Percentiles rank a stretch among this genome's conserved stretches.
Conservation (phyloP, 2,797 vertebrate genomes). For the Semotilus atromaculatus region DNA sequence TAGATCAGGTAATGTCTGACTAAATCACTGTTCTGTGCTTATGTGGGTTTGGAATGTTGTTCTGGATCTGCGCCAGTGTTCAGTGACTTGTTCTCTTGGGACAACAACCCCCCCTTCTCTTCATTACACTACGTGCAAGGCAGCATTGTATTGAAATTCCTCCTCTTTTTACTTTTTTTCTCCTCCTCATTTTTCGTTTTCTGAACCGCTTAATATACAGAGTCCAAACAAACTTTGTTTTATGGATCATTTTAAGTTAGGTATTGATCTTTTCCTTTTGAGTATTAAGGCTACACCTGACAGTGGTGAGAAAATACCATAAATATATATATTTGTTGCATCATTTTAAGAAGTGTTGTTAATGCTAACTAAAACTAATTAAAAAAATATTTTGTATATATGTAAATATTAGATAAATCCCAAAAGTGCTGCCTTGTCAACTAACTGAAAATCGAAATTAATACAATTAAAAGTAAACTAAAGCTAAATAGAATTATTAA, state of each 20-base stretch:
- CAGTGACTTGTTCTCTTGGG: neutral
- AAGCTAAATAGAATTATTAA: neutral
- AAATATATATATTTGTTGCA: too few relatives aligned
- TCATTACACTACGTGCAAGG: neutral
- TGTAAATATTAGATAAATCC: neutral
- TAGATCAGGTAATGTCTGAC: constrained; percentile 76
- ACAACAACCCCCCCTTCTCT: neutral
- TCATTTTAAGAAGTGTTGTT: neutral
- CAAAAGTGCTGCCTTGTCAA: neutral
- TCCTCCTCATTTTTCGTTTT: neutral
- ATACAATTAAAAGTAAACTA: neutral
- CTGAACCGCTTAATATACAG: neutral
- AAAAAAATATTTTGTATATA: neutral
- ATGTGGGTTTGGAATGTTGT: constrained; percentile 22
- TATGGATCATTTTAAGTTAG: neutral
- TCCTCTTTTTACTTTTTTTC: neutral
- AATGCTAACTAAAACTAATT: neutral
- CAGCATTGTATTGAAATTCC: constrained; percentile 6
- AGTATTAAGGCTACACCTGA: neutral
- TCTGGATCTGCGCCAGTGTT: constrained; percentile 7
- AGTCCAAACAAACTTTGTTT: neutral
- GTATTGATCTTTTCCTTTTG: neutral
- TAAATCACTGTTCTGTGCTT: neutral
- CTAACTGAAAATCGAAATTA: neutral
- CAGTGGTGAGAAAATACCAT: neutral